A percentile compares a stretch with the other conserved stretches of the same genome.
Evolutionary conservation across 1,140 invertebrate genomes (phyloP).

Genomic region (Drosophila melanogaster): DNA sequence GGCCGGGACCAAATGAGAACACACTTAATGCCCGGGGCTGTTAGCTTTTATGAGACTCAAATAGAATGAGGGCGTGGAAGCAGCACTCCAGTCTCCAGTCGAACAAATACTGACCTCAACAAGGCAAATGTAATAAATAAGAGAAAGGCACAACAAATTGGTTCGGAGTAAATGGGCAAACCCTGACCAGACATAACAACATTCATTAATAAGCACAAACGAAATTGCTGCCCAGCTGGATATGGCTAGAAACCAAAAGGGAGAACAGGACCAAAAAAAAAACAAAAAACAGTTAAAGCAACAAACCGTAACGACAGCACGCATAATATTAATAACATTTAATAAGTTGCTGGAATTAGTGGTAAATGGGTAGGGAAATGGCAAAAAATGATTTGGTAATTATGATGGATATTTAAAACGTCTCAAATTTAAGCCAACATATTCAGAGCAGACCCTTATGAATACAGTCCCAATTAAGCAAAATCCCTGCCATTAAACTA

Average conservation of each 20-base stretch:
- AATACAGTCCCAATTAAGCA: conserved; percentile 21
- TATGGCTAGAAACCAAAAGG: conserved; percentile 32
- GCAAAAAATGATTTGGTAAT: conserved; percentile 50
- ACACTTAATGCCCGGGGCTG: conserved; percentile 72
- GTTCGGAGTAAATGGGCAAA: conserved; percentile 49
- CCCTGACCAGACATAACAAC: conserved; percentile 72
- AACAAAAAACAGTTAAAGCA: conserved; percentile 26
- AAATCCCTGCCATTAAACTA: conserved; percentile 21
- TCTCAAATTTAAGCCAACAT: conserved; percentile 23
- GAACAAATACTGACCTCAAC: conserved; percentile 77
- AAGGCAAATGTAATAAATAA: conserved; percentile 81
- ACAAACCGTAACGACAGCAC: conserved; percentile 40
- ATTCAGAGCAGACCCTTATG: conserved; percentile 9
- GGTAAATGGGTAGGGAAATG: not conserved
- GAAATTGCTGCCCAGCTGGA: conserved; percentile 72
- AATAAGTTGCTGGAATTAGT: conserved; percentile 77
- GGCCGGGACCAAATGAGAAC: conserved; percentile 66
- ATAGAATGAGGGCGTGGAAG: conserved; percentile 29
- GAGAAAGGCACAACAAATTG: conserved; percentile 44
- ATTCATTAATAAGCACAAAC: conserved; percentile 77
- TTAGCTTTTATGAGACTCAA: conserved; percentile 66
- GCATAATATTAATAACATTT: conserved; percentile 78
- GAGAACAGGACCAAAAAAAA: conserved; percentile 17
- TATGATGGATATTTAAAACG: conserved; percentile 55
- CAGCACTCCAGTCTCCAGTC: conserved; percentile 33